phyloP scores from a whole-genome alignment of 1,140 invertebrate species.

The Mercenaria mercenaria region DNA sequence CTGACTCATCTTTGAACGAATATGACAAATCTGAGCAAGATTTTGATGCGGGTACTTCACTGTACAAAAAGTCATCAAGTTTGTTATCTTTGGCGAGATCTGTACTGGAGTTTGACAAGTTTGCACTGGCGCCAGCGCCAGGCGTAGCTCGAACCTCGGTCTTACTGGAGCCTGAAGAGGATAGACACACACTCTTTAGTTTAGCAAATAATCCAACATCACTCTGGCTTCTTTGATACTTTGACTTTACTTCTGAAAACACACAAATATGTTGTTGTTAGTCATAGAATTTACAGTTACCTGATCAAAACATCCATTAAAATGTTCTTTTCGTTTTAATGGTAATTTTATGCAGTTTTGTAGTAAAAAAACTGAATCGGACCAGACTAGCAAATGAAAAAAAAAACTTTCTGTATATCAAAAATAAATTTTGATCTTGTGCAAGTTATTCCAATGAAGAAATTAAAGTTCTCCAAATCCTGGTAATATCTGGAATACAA shows the following conservation, averaged over 20 bases:
- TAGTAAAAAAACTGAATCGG: no score
- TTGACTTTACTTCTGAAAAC: slow-evolving; percentile 31
- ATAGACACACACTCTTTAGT: slow-evolving; percentile 69
- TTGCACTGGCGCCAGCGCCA: background rate
- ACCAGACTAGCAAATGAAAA: no score
- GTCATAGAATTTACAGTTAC: no score
- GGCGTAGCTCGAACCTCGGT: background rate
- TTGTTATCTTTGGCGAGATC: slow-evolving; percentile 4
- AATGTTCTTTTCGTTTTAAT: no score
- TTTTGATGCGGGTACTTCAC: slow-evolving; percentile 38
- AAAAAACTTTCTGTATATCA: no score
- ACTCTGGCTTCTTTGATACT: slow-evolving; percentile 72
- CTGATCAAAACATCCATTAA: no score
- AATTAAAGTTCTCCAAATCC: no score
- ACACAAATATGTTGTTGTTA: background rate
- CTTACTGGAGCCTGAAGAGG: slow-evolving; percentile 44
- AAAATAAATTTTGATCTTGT: no score
- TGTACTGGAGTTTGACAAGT: slow-evolving; percentile 7
- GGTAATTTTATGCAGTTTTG: no score
- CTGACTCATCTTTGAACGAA: slow-evolving; percentile 62
- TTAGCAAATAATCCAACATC: slow-evolving; percentile 73
- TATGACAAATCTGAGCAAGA: slow-evolving; percentile 47
- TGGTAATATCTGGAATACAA: no score
- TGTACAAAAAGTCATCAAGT: slow-evolving; percentile 1
- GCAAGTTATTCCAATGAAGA: no score